A percentile compares a stretch with the other conserved stretches of the same genome.
Evolutionary conservation across 2,888 invertebrate genomes (phyloP).

Genomic region (Emmelina monodactyla): DNA sequence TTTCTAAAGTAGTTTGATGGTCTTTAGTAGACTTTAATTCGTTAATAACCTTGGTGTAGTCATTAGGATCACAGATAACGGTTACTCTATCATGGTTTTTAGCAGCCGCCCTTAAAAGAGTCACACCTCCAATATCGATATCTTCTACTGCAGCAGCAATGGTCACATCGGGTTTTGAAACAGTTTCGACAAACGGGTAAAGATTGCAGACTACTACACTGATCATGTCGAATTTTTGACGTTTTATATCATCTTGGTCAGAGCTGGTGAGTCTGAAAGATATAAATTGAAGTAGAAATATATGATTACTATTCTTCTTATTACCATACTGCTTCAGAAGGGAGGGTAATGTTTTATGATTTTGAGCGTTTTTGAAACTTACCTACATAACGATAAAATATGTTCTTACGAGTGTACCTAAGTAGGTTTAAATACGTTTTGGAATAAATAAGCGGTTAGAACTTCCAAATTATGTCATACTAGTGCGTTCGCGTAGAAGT

Average conservation of each 20-base stretch:
- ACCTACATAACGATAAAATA: no score
- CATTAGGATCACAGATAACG: slow-evolving; percentile 89
- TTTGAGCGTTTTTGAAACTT: no score
- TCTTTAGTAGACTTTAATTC: slow-evolving; percentile 72
- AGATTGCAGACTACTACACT: slow-evolving; percentile 94
- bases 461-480: not conserved
- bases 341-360: no score
- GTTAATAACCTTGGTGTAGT: slow-evolving; percentile 79
- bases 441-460: not conserved
- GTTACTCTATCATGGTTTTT: slow-evolving; percentile 97
- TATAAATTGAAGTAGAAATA: slow-evolving; percentile 5
- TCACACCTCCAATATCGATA: slow-evolving; percentile 97
- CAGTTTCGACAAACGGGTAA: slow-evolving; percentile 92
- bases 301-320: no score
- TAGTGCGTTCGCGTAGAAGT: no score
- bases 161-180: slow-evolving; percentile 81
- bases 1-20: slow-evolving; percentile 75
- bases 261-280: slow-evolving; percentile 72
- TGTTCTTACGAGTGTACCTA: no score
- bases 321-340: no score
- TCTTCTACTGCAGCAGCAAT: slow-evolving; percentile 93
- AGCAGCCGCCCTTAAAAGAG: slow-evolving; percentile 92
- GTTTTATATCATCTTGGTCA: slow-evolving; percentile 82
- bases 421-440: not conserved
- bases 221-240: slow-evolving; percentile 81